phyloP scores from a whole-genome alignment of 2,113 vertebrate species.

The Hyaena hyaena region DNA sequence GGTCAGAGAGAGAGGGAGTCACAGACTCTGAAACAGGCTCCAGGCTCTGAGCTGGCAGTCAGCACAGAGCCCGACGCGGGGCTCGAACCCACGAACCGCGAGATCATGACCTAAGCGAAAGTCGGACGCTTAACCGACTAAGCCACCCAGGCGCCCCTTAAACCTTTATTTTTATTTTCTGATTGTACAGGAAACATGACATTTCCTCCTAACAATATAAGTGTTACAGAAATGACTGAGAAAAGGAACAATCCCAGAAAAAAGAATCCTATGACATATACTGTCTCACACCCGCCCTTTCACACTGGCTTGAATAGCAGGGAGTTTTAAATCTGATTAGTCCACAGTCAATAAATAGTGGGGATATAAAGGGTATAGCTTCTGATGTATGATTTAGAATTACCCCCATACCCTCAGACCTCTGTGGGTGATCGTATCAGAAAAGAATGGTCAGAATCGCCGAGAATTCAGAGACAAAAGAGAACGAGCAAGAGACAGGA shows the following conservation, averaged over 20 bases:
- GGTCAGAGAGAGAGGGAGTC: no score
- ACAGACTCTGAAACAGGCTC: no score
- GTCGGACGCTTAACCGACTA: no score
- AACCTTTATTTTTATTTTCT: conserved; percentile 21
- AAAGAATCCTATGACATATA: fast-evolving
- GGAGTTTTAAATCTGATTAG: not conserved
- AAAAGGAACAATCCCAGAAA: not conserved
- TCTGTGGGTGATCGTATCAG: not conserved
- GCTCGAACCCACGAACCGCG: no score
- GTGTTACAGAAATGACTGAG: not conserved
- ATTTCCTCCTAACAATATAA: not conserved
- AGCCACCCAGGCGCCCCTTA: no score
- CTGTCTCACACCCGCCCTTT: not conserved
- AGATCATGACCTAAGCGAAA: no score
- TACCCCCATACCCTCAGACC: not conserved
- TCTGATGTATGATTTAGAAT: not conserved
- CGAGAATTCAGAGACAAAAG: not conserved
- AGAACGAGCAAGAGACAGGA: not conserved
- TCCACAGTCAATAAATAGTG: no score
- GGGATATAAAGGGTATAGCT: not conserved
- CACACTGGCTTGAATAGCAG: not conserved
- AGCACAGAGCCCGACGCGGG: no score
- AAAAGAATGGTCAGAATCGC: not conserved
- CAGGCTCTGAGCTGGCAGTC: no score
- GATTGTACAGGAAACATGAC: not conserved